phyloP scores from a whole-genome alignment of 2,113 vertebrate species.

The Syngnathoides biaculeatus region DNA sequence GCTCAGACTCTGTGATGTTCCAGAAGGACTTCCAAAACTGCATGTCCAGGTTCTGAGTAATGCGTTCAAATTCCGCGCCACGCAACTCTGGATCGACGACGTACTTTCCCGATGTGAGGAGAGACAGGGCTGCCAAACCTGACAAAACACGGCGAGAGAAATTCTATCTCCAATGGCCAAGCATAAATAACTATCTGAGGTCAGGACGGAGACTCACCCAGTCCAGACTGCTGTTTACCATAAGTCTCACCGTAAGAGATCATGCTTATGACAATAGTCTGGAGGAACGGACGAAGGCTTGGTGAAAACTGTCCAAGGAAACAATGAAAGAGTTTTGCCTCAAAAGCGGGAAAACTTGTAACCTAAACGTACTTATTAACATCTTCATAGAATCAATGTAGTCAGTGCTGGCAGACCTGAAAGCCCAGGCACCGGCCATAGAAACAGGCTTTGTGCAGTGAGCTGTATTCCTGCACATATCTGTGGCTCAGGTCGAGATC shows the following conservation, averaged over 20 bases:
- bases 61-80: conserved; percentile 82
- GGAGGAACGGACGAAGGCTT: conserved; percentile 82
- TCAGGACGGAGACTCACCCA: conserved; percentile 68
- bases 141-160: background rate
- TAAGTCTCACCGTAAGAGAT: conserved; percentile 87
- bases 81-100: conserved; percentile 85
- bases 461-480: conserved; percentile 82
- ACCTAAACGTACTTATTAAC: background rate
- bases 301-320: conserved; percentile 76
- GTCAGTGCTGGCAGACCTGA: conserved; percentile 72
- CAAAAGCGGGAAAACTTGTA: background rate
- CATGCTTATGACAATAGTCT: conserved; percentile 86
- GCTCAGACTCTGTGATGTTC: conserved; percentile 86
- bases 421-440: conserved; percentile 90
- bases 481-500: conserved; percentile 64
- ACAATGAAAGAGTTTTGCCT: background rate
- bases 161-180: background rate
- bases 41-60: conserved; percentile 85
- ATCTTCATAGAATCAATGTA: background rate
- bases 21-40: conserved; percentile 92
- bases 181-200: background rate
- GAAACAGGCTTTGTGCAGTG: conserved; percentile 90
- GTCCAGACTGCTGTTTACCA: conserved; percentile 77
- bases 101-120: conserved; percentile 85
- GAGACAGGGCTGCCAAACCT: conserved; percentile 84